A percentile compares a stretch with the other conserved stretches of the same genome.
Evolutionary conservation across 2,797 vertebrate species (phyloP).

Genomic region (Microcaecilia unicolor): DNA sequence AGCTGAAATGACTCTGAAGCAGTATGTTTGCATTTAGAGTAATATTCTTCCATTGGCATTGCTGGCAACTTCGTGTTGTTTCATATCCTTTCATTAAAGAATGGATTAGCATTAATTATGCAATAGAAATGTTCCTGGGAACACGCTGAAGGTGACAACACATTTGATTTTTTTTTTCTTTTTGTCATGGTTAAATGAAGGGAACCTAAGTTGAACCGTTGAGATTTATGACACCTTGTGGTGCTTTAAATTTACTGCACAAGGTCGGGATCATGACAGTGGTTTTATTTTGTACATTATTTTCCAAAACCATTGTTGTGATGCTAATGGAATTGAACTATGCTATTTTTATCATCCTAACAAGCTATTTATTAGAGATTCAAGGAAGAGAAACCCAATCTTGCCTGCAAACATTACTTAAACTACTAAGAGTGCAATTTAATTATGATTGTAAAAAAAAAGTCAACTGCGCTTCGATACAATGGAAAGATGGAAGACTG

Average conservation of each 20-base stretch:
- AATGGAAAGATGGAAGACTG: too few relatives aligned
- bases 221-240: constrained; percentile 46
- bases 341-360: constrained; percentile 42
- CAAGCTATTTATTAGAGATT: constrained; percentile 39
- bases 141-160: constrained; percentile 57
- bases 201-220: constrained; percentile 48
- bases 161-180: constrained; percentile 60
- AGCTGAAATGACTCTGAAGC: constrained; percentile 25
- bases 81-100: constrained; percentile 48
- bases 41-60: constrained; percentile 35
- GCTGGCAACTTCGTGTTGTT: constrained; percentile 36
- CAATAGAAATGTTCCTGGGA: constrained; percentile 50
- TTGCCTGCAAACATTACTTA: constrained; percentile 38
- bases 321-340: constrained; percentile 54
- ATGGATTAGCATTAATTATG: constrained; percentile 56
- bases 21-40: constrained; percentile 30
- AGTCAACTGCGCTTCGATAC: too few relatives aligned
- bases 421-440: constrained; percentile 24
- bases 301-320: constrained; percentile 39
- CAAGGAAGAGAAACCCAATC: too few relatives aligned
- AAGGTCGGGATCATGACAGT: constrained; percentile 47
- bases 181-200: constrained; percentile 52
- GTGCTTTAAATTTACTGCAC: constrained; percentile 48
- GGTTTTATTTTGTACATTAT: constrained; percentile 45
- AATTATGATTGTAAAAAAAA: constrained; percentile 26